A percentile compares a stretch with the other conserved stretches of the same genome.
Evolutionary conservation across 2,888 invertebrate species (phyloP).

Genomic region (Laspeyria flexula): DNA sequence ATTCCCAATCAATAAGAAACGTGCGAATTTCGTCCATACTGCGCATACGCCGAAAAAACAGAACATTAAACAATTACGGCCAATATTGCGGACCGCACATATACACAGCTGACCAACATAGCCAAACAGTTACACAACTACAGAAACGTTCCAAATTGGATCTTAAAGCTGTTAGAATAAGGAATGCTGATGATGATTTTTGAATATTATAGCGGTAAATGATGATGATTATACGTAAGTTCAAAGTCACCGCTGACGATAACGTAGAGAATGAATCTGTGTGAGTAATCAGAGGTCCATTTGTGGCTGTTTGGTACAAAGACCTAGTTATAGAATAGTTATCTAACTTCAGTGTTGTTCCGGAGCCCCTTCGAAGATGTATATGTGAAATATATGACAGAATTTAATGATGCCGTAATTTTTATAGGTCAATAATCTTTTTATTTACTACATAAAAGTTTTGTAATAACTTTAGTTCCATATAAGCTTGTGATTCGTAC

Average conservation of each 20-base stretch:
- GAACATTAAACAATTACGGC: conserved; percentile 75
- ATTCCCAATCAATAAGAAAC: conserved; percentile 47
- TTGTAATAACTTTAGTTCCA: too few relatives aligned
- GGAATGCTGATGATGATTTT: neutral
- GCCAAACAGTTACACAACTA: conserved; percentile 16
- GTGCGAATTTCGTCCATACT: conserved; percentile 26
- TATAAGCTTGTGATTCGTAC: too few relatives aligned
- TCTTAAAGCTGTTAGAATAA: conserved; percentile 20
- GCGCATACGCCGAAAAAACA: conserved; percentile 51
- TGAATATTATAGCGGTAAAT: conserved; percentile 1
- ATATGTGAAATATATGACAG: conserved; percentile 33
- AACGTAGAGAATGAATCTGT: conserved; percentile 40
- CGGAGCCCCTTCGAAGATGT: conserved; percentile 30
- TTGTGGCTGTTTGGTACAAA: conserved; percentile 33
- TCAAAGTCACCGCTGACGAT: conserved; percentile 74
- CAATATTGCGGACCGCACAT: conserved; percentile 67
- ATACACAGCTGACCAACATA: conserved; percentile 19
- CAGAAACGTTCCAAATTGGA: conserved; percentile 11
- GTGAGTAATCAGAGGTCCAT: conserved; percentile 31
- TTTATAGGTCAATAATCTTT: too few relatives aligned
- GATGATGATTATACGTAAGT: conserved; percentile 51
- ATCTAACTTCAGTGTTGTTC: conserved; percentile 27
- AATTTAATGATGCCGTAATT: too few relatives aligned
- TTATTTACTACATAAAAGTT: too few relatives aligned
- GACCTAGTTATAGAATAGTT: conserved; percentile 34